Conservation (phyloP, 2,797 vertebrate species). For the Peromyscus eremicus region DNA sequence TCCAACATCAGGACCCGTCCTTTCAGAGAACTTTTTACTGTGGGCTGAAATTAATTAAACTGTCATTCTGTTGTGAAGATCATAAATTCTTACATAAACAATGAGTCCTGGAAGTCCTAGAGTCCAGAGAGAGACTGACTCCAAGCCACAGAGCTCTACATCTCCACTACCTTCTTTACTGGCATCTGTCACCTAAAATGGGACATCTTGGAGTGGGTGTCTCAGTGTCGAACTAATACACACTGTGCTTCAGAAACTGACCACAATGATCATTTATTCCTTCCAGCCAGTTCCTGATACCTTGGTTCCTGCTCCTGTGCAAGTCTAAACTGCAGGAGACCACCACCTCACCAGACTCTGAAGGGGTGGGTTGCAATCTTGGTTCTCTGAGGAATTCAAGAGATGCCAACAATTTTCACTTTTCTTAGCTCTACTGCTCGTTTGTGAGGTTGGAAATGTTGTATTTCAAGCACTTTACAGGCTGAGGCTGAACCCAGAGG, state of each 20-base stretch:
- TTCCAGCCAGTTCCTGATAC: neutral
- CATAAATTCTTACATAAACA: constrained; percentile 5
- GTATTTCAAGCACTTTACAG: neutral
- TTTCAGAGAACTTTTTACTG: neutral
- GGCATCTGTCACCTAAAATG: neutral
- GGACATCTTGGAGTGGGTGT: neutral
- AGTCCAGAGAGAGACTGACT: neutral
- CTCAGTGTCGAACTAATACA: neutral
- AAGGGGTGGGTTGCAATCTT: neutral
- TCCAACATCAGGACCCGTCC: neutral
- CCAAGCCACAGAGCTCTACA: neutral
- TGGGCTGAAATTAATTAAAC: neutral
- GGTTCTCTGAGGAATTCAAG: neutral
- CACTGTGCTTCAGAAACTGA: neutral
- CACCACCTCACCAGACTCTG: neutral
- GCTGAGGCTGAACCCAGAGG: neutral
- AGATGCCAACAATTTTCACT: neutral
- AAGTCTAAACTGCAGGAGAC: neutral
- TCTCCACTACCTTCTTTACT: neutral
- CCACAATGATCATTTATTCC: neutral
- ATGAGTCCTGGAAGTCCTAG: neutral
- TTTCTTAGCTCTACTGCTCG: neutral
- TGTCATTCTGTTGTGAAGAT: neutral
- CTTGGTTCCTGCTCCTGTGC: neutral
- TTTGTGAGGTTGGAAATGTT: neutral